Percentiles rank a stretch among this genome's conserved stretches.
These are phyloP conservation scores for Pampus argenteus DNA, from an alignment of 2,797 vertebrate species.

Conservation along the genomic window DNA sequence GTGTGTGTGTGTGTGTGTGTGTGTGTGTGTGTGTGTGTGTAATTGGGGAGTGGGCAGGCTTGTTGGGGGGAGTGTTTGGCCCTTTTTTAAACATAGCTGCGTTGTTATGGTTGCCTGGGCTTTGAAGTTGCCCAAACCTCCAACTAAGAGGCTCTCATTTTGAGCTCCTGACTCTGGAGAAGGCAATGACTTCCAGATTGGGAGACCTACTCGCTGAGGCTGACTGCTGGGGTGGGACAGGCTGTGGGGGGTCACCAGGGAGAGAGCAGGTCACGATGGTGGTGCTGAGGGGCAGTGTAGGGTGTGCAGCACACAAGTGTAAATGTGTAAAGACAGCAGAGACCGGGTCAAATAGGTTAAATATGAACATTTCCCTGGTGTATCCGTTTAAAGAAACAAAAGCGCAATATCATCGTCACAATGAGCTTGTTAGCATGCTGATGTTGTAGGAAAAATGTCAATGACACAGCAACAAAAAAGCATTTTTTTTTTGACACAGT, in stretches of 20 bases:
- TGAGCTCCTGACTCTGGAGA: constrained; percentile 79
- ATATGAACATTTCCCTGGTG: background rate
- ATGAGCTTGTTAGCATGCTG: too few relatives aligned
- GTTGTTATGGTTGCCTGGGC: constrained; percentile 85
- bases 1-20: constrained; percentile 34
- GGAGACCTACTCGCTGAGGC: constrained; percentile 56
- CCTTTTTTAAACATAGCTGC: constrained; percentile 84
- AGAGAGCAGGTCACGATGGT: constrained; percentile 31
- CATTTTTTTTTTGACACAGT: too few relatives aligned
- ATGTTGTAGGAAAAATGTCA: too few relatives aligned
- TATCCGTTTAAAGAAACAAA: background rate
- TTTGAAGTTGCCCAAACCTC: constrained; percentile 87
- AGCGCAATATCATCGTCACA: too few relatives aligned
- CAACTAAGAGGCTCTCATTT: constrained; percentile 85
- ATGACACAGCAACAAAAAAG: too few relatives aligned
- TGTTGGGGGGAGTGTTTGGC: constrained; percentile 65
- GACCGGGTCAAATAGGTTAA: background rate
- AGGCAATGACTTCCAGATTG: constrained; percentile 88
- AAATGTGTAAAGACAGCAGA: background rate
- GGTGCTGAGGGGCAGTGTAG: background rate
- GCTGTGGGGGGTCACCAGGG: constrained; percentile 53
- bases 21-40: constrained; percentile 50
- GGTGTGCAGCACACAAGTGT: background rate
- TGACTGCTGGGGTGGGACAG: constrained; percentile 46
- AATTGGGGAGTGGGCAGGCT: constrained; percentile 69